These are phyloP conservation scores for Aquatica leii DNA, from an alignment of 2,888 invertebrate genomes.

Conservation along the genomic window DNA sequence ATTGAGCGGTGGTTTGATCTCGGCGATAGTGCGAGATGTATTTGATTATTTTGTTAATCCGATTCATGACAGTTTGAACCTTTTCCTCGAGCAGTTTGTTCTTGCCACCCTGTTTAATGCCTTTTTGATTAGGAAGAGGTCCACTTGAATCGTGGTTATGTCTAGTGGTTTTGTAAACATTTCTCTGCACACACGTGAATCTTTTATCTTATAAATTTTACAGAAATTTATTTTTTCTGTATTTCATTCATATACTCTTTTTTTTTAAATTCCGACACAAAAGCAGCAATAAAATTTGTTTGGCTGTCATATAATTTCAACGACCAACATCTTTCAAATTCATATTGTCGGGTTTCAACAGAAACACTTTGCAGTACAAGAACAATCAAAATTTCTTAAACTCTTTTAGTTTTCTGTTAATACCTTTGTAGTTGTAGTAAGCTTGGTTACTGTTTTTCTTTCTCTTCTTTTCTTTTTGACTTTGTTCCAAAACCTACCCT, in stretches of 20 bases:
- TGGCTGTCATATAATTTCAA: slow-evolving; percentile 34
- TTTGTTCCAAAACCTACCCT: not conserved
- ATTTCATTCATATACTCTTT: slow-evolving; percentile 31
- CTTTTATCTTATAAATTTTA: slow-evolving; percentile 8
- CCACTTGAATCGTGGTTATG: slow-evolving; percentile 29
- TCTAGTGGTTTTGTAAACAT: slow-evolving; percentile 32
- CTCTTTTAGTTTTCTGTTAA: not conserved
- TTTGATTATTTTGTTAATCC: no score
- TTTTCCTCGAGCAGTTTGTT: no score
- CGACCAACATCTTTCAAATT: slow-evolving; percentile 39
- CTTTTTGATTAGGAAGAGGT: slow-evolving; percentile 30
- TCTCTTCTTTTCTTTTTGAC: not conserved
- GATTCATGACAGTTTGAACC: no score
- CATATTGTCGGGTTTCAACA: no score
- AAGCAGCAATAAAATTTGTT: slow-evolving; percentile 27
- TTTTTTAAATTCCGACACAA: slow-evolving; percentile 21
- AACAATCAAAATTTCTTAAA: not conserved
- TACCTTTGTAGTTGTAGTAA: slow-evolving; percentile 11
- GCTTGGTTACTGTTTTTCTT: not conserved
- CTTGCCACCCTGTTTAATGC: no score
- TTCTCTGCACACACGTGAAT: no score
- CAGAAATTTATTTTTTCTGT: slow-evolving; percentile 17
- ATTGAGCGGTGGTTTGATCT: no score
- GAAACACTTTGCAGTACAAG: not conserved
- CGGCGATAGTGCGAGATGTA: no score